These are phyloP conservation scores for Podotricha telesiphe DNA, from an alignment of 2,888 invertebrate species.

Conservation along the genomic window DNA sequence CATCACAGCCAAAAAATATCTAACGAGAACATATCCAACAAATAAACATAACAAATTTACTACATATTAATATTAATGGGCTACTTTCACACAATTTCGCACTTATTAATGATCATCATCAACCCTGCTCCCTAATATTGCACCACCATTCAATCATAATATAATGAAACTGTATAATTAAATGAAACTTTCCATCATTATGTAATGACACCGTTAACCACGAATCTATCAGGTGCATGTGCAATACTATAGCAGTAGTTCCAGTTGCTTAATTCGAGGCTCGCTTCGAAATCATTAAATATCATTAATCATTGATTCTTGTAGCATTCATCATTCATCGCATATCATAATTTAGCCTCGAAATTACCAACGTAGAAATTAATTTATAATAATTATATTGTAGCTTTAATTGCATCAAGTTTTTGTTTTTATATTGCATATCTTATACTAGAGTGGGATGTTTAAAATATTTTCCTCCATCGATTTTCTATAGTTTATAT, in stretches of 20 bases:
- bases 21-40: conserved; percentile 58
- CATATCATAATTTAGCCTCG: conserved; percentile 4
- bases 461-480: neutral
- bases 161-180: neutral
- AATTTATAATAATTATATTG: neutral
- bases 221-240: conserved; percentile 16
- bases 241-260: conserved; percentile 23
- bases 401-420: conserved; percentile 19
- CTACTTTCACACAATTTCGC: conserved; percentile 14
- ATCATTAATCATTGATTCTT: conserved; percentile 14
- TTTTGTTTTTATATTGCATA: neutral
- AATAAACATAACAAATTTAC: conserved; percentile 42
- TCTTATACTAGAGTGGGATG: neutral
- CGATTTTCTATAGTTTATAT: neutral
- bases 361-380: conserved; percentile 19
- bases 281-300: neutral
- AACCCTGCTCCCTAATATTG: conserved; percentile 27
- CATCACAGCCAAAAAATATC: conserved; percentile 68
- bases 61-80: conserved; percentile 40
- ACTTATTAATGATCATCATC: conserved; percentile 6
- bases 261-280: conserved; percentile 13
- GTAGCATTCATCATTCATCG: conserved; percentile 1
- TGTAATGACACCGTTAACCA: neutral
- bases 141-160: conserved; percentile 15
- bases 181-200: neutral